Evolutionary conservation across 2,888 invertebrate genomes (phyloP), one percentile per base, ranked within the genome.

Genomic region (Dioctria rufipes): DNA sequence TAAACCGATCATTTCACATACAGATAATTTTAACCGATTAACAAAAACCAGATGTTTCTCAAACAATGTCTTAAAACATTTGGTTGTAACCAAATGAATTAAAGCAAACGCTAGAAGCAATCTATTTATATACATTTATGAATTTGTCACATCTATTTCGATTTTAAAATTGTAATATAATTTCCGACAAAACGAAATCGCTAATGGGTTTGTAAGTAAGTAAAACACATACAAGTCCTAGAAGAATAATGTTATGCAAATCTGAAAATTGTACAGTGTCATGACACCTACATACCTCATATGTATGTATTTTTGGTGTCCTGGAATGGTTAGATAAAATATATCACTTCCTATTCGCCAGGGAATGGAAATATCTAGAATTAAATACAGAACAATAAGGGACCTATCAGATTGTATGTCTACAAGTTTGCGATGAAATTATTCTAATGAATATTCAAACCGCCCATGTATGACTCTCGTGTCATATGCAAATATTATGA

Each of bases 391-490:
- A 54, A 54, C 54, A 54, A 54, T 54, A n/a, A 54, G 4, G n/a
- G 25, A 25, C 25, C 54, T 54, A 69, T 69, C 69, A 69, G n/a
- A 4, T 42, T 69, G 65, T 8, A 11, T 51, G 51, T 69, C 51
- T 51, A 51, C 69, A 69, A 37, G 69, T 69, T 69, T 69, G 69
- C 51, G 9, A 51, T 69, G 51, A 51, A 69, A 69, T 69, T 69
- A 69, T 69, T 69, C 51, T 37, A 51, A 69, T 69, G 46, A 69
- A 69, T 69, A 69, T 69, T 69, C 69, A 69, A 69, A 49, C 51
- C 25, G 51, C 9, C 6, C 49, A 69, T 51, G 8, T 49, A 11
- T 51, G 51, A 51, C 39, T 11, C 51, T 69, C 69, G 49, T 69
- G 49, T 11, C 11, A 39, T 51, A 69, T 69, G 69, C 51, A 69